Evolutionary conservation across 2,113 vertebrate species (phyloP), one percentile per base, ranked within the genome.

Genomic region (Poeciliopsis occidentalis): DNA sequence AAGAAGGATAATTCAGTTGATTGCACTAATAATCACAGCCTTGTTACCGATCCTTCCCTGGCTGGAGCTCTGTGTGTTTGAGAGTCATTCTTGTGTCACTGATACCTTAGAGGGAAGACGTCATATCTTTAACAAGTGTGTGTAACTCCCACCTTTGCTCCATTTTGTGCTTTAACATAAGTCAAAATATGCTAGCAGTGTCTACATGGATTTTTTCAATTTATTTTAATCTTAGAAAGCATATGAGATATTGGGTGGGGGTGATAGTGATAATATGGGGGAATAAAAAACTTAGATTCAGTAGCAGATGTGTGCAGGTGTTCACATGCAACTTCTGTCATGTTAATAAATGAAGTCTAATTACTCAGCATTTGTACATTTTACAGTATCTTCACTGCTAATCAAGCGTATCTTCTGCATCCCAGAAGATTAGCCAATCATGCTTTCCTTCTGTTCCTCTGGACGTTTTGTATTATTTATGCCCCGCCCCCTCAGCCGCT

Each of bases 381-480:
- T 86, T 51, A 62, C 70, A 26, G 34, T 37, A 57, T 77, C 63
- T 57, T 47, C 67, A 39, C 37, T 85, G 26, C 27, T 34, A 80
- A 5, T 82, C 82, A 84, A 10, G 61, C 51, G 83, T 79, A 61
- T 80, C 63, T 76, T 77, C 19, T 60, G 29, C 76, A 80, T 75
- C 60, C 24, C 51, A 57, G 51, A 57, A n/a, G 51, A 57, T 57
- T n/a, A 57, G 32, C 27, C 47, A 79, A 5, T 82, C 82, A 84
- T 10, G 61, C 37, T 54, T 13, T 37, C 74, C 39, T 80, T 73
- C 62, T 81, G 47, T 77, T 63, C 80, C 72, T 87, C 77, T 75
- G 82, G 67, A 79, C 86, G 87, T 91, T 82, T 91, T 93, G 86
- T 90, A 92, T 93, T 92, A 92, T 91, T 93, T 80, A 92, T 92